Percentiles rank a stretch among this genome's conserved stretches.
These are phyloP conservation scores for Hippopotamus amphibius DNA, from an alignment of 2,113 vertebrate species.

Conservation along the genomic window DNA sequence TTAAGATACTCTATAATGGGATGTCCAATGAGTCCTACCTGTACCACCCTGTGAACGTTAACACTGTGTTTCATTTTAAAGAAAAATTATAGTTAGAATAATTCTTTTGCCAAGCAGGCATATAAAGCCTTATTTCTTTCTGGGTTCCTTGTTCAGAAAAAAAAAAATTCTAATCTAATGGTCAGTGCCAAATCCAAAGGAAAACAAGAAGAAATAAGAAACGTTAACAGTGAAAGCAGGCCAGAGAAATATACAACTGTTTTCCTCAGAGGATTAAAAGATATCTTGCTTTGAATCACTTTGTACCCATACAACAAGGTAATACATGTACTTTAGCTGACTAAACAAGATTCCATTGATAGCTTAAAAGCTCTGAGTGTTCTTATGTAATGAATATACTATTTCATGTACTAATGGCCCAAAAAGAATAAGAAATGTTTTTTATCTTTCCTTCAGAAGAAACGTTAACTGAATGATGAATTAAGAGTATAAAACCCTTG, in stretches of 20 bases:
- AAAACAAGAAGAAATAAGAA: constrained; percentile 77
- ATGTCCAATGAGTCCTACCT: neutral
- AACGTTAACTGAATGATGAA: constrained; percentile 76
- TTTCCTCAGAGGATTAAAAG: constrained; percentile 59
- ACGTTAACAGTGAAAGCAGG: constrained; percentile 67
- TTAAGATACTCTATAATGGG: neutral
- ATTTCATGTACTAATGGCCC: constrained; percentile 76
- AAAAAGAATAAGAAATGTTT: constrained; percentile 77
- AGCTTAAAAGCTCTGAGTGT: constrained; percentile 73
- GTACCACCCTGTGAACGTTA: neutral
- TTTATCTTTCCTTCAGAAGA: constrained; percentile 67
- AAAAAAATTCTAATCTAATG: constrained; percentile 5
- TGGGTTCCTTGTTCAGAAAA: neutral
- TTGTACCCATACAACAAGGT: constrained; percentile 68
- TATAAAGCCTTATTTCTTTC: constrained; percentile 4
- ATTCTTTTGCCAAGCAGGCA: neutral
- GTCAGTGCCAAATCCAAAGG: constrained; percentile 59
- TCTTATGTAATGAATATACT: constrained; percentile 71
- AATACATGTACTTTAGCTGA: constrained; percentile 74
- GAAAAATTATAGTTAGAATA: neutral
- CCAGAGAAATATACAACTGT: constrained; percentile 68
- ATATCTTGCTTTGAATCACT: constrained; percentile 75
- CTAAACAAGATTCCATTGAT: constrained; percentile 67
- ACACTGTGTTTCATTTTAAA: neutral
- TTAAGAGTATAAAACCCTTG: constrained; percentile 69